A percentile compares a stretch with the other conserved stretches of the same genome.
Conservation (phyloP, 2,888 invertebrate species). For the Mythimna impura region DNA sequence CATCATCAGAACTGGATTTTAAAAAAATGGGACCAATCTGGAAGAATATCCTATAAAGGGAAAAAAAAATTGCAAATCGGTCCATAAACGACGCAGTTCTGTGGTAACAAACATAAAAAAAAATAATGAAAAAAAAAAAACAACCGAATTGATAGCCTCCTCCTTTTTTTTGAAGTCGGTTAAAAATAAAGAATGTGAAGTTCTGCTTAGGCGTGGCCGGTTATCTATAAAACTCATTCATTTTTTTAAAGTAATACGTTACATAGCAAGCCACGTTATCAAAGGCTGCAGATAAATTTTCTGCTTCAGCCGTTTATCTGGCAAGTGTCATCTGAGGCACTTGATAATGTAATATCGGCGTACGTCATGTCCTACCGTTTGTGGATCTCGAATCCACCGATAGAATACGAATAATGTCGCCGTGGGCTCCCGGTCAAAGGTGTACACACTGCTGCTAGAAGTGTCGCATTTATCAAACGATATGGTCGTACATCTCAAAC, state of each 20-base stretch:
- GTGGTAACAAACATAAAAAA: no score
- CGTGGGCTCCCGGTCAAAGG: conserved; percentile 74
- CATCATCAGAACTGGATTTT: no score
- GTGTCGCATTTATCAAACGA: conserved; percentile 80
- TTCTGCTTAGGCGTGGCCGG: no score
- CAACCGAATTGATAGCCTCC: no score
- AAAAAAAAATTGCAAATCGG: no score
- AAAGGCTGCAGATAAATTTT: conserved; percentile 38
- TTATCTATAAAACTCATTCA: neutral
- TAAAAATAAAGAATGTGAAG: neutral
- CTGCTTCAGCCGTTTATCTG: conserved; percentile 39
- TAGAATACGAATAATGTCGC: conserved; percentile 72
- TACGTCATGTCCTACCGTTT: conserved; percentile 60
- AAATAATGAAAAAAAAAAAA: no score
- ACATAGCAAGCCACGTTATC: conserved; percentile 32
- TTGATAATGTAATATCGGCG: conserved; percentile 56
- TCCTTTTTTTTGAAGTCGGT: no score
- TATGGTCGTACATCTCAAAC: conserved; percentile 76
- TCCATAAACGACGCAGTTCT: no score
- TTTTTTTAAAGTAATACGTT: conserved; percentile 17
- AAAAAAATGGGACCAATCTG: no score
- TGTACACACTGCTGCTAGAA: conserved; percentile 68
- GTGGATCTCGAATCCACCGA: conserved; percentile 62
- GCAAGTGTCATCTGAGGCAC: conserved; percentile 30
- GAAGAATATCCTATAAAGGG: no score